phyloP scores from a whole-genome alignment of 2,113 vertebrate genomes.

The Labeo catla region DNA sequence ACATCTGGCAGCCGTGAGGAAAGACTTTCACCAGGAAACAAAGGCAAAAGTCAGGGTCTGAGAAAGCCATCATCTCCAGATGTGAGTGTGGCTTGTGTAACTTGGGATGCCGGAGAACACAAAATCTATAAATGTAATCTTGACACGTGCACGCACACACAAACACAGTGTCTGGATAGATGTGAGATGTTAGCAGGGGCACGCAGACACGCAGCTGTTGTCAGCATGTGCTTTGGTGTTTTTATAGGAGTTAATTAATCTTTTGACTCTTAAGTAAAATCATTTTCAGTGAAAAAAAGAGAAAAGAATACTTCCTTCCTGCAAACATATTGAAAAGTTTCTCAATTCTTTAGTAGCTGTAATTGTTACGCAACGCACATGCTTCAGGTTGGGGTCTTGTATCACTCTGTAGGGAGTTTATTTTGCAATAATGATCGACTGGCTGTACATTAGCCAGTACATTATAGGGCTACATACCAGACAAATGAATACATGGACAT shows the following conservation, averaged over 20 bases:
- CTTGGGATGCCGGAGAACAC: neutral
- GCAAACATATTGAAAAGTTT: neutral
- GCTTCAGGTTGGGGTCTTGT: neutral
- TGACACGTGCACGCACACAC: neutral
- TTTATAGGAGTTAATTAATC: slow-evolving; percentile 9
- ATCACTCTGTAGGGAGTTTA: neutral
- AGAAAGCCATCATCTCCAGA: slow-evolving; percentile 50
- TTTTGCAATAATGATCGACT: neutral
- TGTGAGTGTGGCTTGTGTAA: neutral
- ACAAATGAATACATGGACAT: neutral
- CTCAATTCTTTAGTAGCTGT: neutral
- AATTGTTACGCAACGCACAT: neutral
- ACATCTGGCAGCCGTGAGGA: slow-evolving; percentile 37
- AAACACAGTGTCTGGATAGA: neutral
- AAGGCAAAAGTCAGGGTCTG: slow-evolving; percentile 48
- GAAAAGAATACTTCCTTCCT: neutral
- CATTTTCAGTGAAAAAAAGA: neutral
- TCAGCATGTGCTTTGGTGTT: slow-evolving; percentile 25
- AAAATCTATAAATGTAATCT: slow-evolving; percentile 23
- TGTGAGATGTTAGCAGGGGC: neutral
- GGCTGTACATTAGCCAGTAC: neutral
- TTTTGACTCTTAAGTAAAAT: neutral
- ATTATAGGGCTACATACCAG: neutral
- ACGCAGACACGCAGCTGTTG: neutral
- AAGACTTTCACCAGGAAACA: slow-evolving; percentile 49